Evolutionary conservation across 1,140 invertebrate species (phyloP).

Genomic region (Protaetia brevitarsis): DNA sequence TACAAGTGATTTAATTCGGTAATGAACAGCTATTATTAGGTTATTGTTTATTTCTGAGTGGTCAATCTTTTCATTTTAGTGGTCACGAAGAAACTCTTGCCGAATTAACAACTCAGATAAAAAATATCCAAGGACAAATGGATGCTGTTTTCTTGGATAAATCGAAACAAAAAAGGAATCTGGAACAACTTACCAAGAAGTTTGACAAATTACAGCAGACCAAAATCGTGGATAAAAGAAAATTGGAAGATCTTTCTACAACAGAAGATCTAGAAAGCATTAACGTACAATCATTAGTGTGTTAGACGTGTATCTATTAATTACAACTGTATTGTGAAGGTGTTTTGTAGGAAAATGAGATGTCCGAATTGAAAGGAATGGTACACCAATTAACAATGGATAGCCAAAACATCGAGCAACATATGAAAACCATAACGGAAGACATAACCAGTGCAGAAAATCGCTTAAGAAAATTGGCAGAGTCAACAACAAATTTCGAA

Average conservation of each 20-base stretch:
- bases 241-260: constrained; percentile 28
- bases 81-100: neutral
- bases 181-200: neutral
- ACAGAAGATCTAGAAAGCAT: constrained; percentile 49
- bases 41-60: neutral
- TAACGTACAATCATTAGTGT: constrained; percentile 51
- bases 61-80: neutral
- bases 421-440: constrained; percentile 40
- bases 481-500: constrained; percentile 43
- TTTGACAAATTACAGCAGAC: constrained; percentile 8
- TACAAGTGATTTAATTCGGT: constrained; percentile 56
- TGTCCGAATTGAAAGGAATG: constrained; percentile 44
- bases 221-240: neutral
- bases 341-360: constrained; percentile 34
- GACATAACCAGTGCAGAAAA: constrained; percentile 39
- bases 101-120: neutral
- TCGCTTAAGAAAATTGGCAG: constrained; percentile 43
- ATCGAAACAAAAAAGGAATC: neutral
- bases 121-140: neutral
- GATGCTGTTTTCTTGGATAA: constrained; percentile 6
- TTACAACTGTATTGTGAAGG: neutral
- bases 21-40: neutral
- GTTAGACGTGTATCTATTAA: no score
- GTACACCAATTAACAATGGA: constrained; percentile 36
- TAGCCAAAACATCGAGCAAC: constrained; percentile 39